A percentile compares a stretch with the other conserved stretches of the same genome.
Evolutionary conservation across 2,888 invertebrate species (phyloP).

Genomic region (Synanthedon vespiformis): DNA sequence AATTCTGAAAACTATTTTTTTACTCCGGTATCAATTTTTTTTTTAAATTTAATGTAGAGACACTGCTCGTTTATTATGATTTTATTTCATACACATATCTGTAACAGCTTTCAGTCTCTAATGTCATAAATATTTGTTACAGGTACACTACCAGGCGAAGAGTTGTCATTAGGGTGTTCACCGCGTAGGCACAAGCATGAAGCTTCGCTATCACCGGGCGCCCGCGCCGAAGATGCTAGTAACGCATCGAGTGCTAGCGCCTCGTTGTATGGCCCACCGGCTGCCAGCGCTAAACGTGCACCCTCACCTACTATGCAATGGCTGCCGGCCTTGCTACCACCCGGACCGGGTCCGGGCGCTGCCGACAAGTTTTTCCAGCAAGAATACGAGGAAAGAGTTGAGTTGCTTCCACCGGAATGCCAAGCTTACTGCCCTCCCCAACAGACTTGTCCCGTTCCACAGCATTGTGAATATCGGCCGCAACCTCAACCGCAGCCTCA

Average conservation of each 20-base stretch:
- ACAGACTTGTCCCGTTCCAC: conserved; percentile 40
- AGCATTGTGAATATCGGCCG: conserved; percentile 76
- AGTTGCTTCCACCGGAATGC: conserved; percentile 60
- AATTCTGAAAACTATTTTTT: no score
- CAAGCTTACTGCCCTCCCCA: conserved; percentile 64
- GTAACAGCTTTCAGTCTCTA: no score
- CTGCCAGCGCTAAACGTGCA: conserved; percentile 54
- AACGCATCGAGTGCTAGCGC: conserved; percentile 76
- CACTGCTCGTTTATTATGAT: no score
- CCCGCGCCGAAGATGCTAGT: conserved; percentile 80
- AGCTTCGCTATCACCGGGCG: conserved; percentile 74
- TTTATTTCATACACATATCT: no score
- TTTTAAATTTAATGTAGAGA: no score
- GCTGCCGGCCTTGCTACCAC: conserved; percentile 79
- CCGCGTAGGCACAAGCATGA: conserved; percentile 72
- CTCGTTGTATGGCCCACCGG: conserved; percentile 67
- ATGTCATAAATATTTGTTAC: conserved; percentile 10
- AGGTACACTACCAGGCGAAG: conserved; percentile 86
- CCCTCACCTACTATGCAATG: conserved; percentile 50
- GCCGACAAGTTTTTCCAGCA: conserved; percentile 73
- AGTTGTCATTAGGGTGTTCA: conserved; percentile 76
- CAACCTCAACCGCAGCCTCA: conserved; percentile 72
- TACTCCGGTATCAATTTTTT: no score
- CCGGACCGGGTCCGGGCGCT: conserved; percentile 76
- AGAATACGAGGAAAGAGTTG: conserved; percentile 78